Conservation (phyloP, 2,888 invertebrate genomes). For the Lobophora halterata region DNA sequence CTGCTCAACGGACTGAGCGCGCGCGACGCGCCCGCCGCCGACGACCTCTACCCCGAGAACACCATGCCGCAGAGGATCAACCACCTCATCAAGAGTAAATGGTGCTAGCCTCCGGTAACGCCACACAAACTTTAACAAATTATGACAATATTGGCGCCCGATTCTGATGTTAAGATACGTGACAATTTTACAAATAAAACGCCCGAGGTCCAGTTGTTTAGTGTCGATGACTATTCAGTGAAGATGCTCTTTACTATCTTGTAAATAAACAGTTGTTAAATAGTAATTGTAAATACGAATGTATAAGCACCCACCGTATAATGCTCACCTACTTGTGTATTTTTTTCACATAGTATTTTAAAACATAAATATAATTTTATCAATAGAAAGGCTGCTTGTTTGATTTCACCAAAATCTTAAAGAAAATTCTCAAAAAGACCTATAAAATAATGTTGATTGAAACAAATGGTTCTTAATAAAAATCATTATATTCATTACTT, state of each 20-base stretch:
- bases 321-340: slow-evolving; percentile 41
- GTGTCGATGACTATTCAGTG: slow-evolving; percentile 9
- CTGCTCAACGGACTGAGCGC: slow-evolving; percentile 50
- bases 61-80: slow-evolving; percentile 42
- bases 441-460: too few species aligned
- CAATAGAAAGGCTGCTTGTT: too few species aligned
- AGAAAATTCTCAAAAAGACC: too few species aligned
- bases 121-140: too few species aligned
- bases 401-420: too few species aligned
- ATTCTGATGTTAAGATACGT: too few species aligned
- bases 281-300: slow-evolving; percentile 44
- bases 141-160: too few species aligned
- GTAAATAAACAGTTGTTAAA: slow-evolving; percentile 18
- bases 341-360: slow-evolving; percentile 1
- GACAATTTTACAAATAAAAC: too few species aligned
- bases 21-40: slow-evolving; percentile 56
- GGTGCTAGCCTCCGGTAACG: slow-evolving; percentile 22
- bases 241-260: slow-evolving; percentile 23
- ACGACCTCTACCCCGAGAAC: slow-evolving; percentile 62
- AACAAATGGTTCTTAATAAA: slow-evolving; percentile 25
- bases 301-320: slow-evolving; percentile 58
- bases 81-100: slow-evolving; percentile 36
- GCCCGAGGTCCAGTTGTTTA: slow-evolving; percentile 16
- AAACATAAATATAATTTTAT: not conserved
- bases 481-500: slow-evolving; percentile 31